These are phyloP conservation scores for Menidia menidia DNA, from an alignment of 2,797 vertebrate species.

Conservation along the genomic window DNA sequence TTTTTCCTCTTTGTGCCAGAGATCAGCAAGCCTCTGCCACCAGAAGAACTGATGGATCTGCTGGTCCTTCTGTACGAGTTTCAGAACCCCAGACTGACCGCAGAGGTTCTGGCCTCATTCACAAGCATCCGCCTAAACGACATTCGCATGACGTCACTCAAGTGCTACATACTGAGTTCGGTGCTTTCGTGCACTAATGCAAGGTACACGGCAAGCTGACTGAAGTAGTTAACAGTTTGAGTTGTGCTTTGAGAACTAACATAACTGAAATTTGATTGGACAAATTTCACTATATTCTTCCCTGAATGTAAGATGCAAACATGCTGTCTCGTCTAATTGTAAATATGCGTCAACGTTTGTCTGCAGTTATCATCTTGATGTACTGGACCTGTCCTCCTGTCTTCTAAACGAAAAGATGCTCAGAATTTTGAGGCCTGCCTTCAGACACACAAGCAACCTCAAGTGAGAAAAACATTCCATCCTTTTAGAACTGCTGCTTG, in stretches of 20 bases:
- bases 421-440: conserved; percentile 85
- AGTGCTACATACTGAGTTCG: conserved; percentile 89
- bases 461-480: conserved; percentile 84
- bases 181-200: conserved; percentile 86
- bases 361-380: conserved; percentile 81
- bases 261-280: no score
- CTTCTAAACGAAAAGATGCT: conserved; percentile 86
- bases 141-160: conserved; percentile 92
- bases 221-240: neutral
- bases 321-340: conserved; percentile 1
- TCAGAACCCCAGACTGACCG: conserved; percentile 92
- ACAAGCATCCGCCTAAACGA: conserved; percentile 84
- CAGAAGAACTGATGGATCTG: conserved; percentile 93
- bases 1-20: conserved; percentile 57
- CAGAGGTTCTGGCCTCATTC: conserved; percentile 89
- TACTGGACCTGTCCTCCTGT: conserved; percentile 91
- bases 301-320: neutral
- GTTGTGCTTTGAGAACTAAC: neutral
- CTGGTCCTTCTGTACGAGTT: conserved; percentile 96
- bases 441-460: conserved; percentile 86
- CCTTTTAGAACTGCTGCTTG: no score
- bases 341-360: neutral
- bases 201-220: conserved; percentile 60
- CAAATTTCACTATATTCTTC: neutral
- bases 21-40: conserved; percentile 85